Evolutionary conservation across 2,113 vertebrate genomes (phyloP).

Genomic region (Syngnathus floridae): DNA sequence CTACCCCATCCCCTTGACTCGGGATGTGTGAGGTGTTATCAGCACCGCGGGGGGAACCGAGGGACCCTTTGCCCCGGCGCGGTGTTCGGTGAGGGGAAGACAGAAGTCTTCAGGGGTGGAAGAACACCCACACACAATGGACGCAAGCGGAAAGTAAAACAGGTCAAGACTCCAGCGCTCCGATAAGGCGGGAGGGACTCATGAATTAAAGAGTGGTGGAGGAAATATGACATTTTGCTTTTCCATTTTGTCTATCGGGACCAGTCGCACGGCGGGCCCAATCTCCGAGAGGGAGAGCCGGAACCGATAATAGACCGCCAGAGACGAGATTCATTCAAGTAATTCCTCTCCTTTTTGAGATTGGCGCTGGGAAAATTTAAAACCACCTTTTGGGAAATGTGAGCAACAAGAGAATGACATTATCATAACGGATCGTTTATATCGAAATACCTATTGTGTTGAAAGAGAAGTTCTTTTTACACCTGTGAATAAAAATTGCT

Average conservation of each 20-base stretch:
- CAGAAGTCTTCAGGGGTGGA: constrained; percentile 49
- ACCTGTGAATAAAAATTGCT: constrained; percentile 43
- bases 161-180: constrained; percentile 66
- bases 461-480: constrained; percentile 32
- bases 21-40: constrained; percentile 60
- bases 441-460: constrained; percentile 47
- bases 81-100: constrained; percentile 39
- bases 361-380: constrained; percentile 50
- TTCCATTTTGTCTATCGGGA: constrained; percentile 66
- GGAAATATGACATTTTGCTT: constrained; percentile 68
- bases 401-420: constrained; percentile 43
- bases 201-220: constrained; percentile 68
- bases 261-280: constrained; percentile 57
- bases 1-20: constrained; percentile 49
- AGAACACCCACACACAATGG: constrained; percentile 59
- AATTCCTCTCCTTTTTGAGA: constrained; percentile 54
- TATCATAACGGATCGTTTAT: constrained; percentile 59
- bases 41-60: constrained; percentile 40
- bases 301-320: constrained; percentile 61
- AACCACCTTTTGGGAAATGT: constrained; percentile 52
- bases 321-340: constrained; percentile 54
- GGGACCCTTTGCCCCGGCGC: constrained; percentile 40
- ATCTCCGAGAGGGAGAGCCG: constrained; percentile 63
- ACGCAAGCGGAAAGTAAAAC: constrained; percentile 67
- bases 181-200: constrained; percentile 67